Percentiles rank a stretch among this genome's conserved stretches.
Evolutionary conservation across 2,888 invertebrate genomes (phyloP).

Genomic region (Sialis fuliginosa): DNA sequence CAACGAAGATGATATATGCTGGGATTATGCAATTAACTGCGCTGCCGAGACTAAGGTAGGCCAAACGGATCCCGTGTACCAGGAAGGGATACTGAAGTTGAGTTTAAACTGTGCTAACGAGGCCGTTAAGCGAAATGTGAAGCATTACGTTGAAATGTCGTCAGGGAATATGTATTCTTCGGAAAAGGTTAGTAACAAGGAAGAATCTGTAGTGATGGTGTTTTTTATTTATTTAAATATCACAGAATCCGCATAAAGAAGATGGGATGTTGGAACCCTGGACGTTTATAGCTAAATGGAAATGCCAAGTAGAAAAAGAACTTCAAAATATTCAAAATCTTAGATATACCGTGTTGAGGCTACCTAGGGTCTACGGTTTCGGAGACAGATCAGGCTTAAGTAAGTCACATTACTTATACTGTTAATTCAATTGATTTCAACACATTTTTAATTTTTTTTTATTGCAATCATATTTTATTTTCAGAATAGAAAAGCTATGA

Average conservation of each 20-base stretch:
- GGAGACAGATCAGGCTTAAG: slow-evolving; percentile 72
- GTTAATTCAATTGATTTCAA: too few relatives aligned
- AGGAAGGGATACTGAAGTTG: slow-evolving; percentile 72
- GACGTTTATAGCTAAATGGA: slow-evolving; percentile 71
- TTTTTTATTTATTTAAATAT: background rate
- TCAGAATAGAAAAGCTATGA: too few relatives aligned
- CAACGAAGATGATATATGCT: slow-evolving; percentile 33
- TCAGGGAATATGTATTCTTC: slow-evolving; percentile 65
- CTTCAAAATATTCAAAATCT: slow-evolving; percentile 47
- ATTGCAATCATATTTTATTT: too few relatives aligned
- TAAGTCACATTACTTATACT: slow-evolving; percentile 25
- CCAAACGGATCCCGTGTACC: slow-evolving; percentile 78
- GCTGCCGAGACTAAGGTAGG: slow-evolving; percentile 82
- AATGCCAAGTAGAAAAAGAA: slow-evolving; percentile 64
- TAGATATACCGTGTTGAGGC: slow-evolving; percentile 60
- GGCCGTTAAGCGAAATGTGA: slow-evolving; percentile 48
- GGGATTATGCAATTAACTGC: slow-evolving; percentile 74
- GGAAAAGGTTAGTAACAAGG: slow-evolving; percentile 43
- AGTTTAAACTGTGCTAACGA: slow-evolving; percentile 68
- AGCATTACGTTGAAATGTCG: slow-evolving; percentile 66
- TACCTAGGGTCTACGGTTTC: slow-evolving; percentile 72
- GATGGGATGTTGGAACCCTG: slow-evolving; percentile 62
- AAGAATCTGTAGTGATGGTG: background rate
- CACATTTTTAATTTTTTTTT: too few relatives aligned
- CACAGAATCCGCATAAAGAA: slow-evolving; percentile 46